These are phyloP conservation scores for Leptinotarsa haldemani DNA, from an alignment of 2,888 invertebrate species.

Conservation along the genomic window DNA sequence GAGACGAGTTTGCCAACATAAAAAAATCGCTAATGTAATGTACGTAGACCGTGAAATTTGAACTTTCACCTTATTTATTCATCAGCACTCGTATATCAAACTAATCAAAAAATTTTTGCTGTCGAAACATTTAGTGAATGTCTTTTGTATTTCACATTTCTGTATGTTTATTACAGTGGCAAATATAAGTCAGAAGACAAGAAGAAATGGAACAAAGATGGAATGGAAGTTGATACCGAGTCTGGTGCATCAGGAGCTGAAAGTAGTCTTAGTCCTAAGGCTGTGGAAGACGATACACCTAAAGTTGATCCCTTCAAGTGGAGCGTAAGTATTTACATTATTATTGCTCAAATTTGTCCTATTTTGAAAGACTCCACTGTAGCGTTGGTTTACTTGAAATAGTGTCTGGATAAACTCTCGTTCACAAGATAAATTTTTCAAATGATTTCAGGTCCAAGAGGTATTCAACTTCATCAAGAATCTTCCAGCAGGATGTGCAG, in stretches of 20 bases:
- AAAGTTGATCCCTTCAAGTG: conserved; percentile 75
- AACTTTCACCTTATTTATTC: no score
- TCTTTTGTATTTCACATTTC: background rate
- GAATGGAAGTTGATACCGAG: conserved; percentile 64
- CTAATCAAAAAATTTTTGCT: no score
- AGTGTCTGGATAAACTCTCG: background rate
- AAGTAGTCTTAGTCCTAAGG: conserved; percentile 63
- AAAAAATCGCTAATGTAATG: no score
- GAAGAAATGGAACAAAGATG: conserved; percentile 61
- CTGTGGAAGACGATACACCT: conserved; percentile 65
- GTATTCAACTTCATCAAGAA: conserved; percentile 91
- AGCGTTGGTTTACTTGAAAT: no score
- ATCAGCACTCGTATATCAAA: no score
- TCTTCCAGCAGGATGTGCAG: conserved; percentile 85
- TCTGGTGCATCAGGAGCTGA: conserved; percentile 65
- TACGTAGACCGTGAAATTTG: no score
- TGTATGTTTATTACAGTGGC: conserved; percentile 55
- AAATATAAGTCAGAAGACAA: conserved; percentile 59
- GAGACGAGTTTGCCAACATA: no score
- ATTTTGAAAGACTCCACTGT: no score
- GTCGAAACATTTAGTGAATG: no score
- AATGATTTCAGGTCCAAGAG: conserved; percentile 76
- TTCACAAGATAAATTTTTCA: conserved; percentile 7
- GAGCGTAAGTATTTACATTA: conserved; percentile 67
- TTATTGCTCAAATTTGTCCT: no score